These are phyloP conservation scores for Tupaia tana DNA, from an alignment of 2,113 vertebrate species.

Conservation along the genomic window DNA sequence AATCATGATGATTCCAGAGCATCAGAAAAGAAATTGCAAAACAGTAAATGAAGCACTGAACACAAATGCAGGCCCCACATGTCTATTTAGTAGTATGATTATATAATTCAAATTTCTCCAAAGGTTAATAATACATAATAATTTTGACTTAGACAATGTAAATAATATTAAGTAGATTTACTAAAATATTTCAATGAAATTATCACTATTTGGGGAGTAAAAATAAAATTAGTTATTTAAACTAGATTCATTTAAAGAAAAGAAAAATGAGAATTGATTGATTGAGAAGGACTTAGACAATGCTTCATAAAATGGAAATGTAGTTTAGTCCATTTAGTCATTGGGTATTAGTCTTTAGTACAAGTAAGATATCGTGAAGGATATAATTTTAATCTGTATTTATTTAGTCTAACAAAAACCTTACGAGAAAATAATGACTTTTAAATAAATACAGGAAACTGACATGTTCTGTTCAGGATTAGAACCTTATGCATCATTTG, in stretches of 20 bases:
- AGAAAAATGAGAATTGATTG: neutral
- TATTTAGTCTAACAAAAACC: neutral
- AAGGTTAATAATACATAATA: neutral
- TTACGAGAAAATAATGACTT: neutral
- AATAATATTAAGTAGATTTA: neutral
- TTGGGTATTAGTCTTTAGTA: neutral
- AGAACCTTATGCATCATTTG: neutral
- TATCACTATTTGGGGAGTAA: neutral
- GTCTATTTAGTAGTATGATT: neutral
- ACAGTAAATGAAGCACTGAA: neutral
- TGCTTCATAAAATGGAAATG: neutral
- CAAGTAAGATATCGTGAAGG: neutral
- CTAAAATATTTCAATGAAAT: neutral
- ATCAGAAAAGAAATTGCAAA: neutral
- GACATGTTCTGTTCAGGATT: neutral
- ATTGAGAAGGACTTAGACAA: neutral
- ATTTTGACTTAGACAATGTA: neutral
- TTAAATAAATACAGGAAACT: neutral
- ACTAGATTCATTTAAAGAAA: neutral
- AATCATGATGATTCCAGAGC: neutral
- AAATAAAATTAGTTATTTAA: neutral
- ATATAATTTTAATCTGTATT: neutral
- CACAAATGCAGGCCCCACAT: neutral
- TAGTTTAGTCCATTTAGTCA: neutral
- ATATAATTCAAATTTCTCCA: neutral